phyloP scores from a whole-genome alignment of 2,888 invertebrate genomes.

The Chydorus sphaericus region DNA sequence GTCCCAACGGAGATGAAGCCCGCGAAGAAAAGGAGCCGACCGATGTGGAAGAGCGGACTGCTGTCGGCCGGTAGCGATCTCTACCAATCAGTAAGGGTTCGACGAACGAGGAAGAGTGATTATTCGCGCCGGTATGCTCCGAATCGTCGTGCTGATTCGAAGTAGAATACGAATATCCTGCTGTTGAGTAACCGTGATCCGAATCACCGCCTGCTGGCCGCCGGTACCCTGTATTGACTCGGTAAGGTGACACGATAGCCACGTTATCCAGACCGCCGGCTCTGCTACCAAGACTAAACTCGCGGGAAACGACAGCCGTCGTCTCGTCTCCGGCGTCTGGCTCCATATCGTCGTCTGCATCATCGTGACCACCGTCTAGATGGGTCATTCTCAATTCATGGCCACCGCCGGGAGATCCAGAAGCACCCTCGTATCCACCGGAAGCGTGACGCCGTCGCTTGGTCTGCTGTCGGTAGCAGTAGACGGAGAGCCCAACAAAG shows the following conservation, averaged over 20 bases:
- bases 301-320: conserved; percentile 13
- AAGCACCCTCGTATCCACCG: conserved; percentile 10
- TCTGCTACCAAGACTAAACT: conserved; percentile 13
- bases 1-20: conserved; percentile 16
- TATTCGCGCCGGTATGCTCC: conserved; percentile 41
- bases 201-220: conserved; percentile 58
- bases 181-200: conserved; percentile 90
- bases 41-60: conserved; percentile 9
- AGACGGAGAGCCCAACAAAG: conserved; percentile 63
- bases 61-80: conserved; percentile 26
- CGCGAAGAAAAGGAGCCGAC: conserved; percentile 13
- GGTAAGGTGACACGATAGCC: conserved; percentile 70
- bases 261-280: conserved; percentile 39
- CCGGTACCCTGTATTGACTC: conserved; percentile 64
- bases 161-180: too few relatives aligned
- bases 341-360: conserved; percentile 36
- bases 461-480: conserved; percentile 55
- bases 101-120: conserved; percentile 47
- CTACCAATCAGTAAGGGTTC: conserved; percentile 22
- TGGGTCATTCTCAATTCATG: conserved; percentile 30
- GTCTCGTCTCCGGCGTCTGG: conserved; percentile 12
- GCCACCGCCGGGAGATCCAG: conserved; percentile 21
- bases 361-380: conserved; percentile 31
- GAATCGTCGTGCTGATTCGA: conserved; percentile 62
- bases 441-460: conserved; percentile 14